A percentile compares a stretch with the other conserved stretches of the same genome.
These are phyloP conservation scores for Drosophila tani DNA, from an alignment of 1,140 invertebrate species.

Conservation along the genomic window DNA sequence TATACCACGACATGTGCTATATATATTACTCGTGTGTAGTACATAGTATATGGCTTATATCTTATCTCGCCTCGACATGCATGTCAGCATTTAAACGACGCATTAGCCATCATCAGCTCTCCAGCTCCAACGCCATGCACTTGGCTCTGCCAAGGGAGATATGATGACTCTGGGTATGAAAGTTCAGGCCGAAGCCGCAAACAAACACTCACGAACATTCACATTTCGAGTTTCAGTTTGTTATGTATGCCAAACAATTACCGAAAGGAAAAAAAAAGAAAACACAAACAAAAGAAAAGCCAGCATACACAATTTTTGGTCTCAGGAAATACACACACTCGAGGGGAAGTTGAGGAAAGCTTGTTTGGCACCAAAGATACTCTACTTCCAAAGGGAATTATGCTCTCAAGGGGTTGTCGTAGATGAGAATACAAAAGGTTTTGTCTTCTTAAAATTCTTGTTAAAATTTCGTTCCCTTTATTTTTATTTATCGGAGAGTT, in stretches of 20 bases:
- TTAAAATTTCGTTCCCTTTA: too few species aligned
- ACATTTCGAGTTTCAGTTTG: slow-evolving; percentile 26
- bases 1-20: slow-evolving; percentile 32
- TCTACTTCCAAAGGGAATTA: not conserved
- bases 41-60: slow-evolving; percentile 22
- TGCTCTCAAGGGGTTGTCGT: too few species aligned
- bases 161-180: not conserved
- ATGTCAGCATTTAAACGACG: slow-evolving; percentile 75
- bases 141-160: not conserved
- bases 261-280: slow-evolving; percentile 9
- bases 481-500: too few species aligned
- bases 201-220: slow-evolving; percentile 8
- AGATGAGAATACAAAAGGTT: too few species aligned
- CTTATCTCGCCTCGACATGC: slow-evolving; percentile 59
- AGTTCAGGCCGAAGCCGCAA: slow-evolving; percentile 15
- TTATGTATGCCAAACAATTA: slow-evolving; percentile 52
- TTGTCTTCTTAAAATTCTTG: too few species aligned
- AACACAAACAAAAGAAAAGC: slow-evolving; percentile 26
- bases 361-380: not conserved
- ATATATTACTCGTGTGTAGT: not conserved
- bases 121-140: slow-evolving; percentile 20
- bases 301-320: not conserved
- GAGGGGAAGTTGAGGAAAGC: not conserved
- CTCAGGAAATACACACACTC: not conserved
- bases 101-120: slow-evolving; percentile 46